Percentiles rank a stretch among this genome's conserved stretches.
Evolutionary conservation across 2,113 vertebrate species (phyloP).

Genomic region (Thryonomys swinderianus): DNA sequence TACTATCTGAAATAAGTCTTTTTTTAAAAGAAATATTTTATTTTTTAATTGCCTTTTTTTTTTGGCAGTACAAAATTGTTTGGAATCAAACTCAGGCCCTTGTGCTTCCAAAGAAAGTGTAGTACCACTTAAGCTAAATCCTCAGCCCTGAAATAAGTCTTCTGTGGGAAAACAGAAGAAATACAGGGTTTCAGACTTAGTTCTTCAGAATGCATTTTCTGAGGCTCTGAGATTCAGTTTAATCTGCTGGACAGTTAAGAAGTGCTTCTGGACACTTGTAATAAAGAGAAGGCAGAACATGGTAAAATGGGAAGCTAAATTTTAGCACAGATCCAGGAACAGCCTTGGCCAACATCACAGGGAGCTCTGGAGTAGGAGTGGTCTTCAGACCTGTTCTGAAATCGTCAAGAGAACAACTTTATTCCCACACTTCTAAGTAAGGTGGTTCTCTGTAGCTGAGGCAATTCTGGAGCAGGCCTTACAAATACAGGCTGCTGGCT

Average conservation of each 20-base stretch:
- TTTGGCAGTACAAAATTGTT: too few relatives aligned
- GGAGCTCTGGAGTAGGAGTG: not conserved
- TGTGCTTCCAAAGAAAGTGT: too few relatives aligned
- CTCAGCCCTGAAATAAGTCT: too few relatives aligned
- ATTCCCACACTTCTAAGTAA: not conserved
- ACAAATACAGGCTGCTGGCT: not conserved
- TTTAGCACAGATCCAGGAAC: not conserved
- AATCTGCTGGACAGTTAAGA: not conserved
- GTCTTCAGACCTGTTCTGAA: not conserved
- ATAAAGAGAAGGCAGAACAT: not conserved
- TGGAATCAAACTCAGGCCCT: too few relatives aligned
- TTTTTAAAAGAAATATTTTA: too few relatives aligned
- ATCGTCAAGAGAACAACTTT: not conserved
- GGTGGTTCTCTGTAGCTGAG: not conserved
- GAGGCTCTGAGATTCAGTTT: not conserved
- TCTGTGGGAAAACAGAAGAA: slow-evolving; percentile 24
- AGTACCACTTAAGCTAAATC: too few relatives aligned
- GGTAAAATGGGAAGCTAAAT: not conserved
- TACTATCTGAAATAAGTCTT: not conserved
- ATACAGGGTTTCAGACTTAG: not conserved
- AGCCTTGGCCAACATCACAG: not conserved
- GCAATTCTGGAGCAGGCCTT: not conserved
- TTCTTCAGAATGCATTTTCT: not conserved
- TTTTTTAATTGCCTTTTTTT: too few relatives aligned
- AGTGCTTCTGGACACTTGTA: not conserved